phyloP scores from a whole-genome alignment of 2,113 vertebrate genomes.

The cat (Felis catus) region F.catus_Fca126_mat1.0 CM031411.1:91641001-91641500 shows the following conservation, averaged over 20 bases:
- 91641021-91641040: background rate
- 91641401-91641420: background rate
- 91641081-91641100: background rate
- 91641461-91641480: background rate
- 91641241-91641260: background rate
- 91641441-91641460: conserved; percentile 10
- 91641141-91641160: background rate
- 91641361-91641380: background rate
- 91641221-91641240: background rate
- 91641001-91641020: background rate
- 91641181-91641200: background rate
- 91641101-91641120: background rate
- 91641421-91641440: background rate
- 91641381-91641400: background rate
- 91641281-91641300: background rate
- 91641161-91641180: background rate
- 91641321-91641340: background rate
- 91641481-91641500: background rate
- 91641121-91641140: background rate
- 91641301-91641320: background rate
- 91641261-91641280: background rate
- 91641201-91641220: background rate
- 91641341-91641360: background rate
- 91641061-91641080: background rate
- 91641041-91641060: background rate